A percentile compares a stretch with the other conserved stretches of the same genome.
Conservation (phyloP, 2,888 invertebrate species). For the Leptothorax acervorum region DNA sequence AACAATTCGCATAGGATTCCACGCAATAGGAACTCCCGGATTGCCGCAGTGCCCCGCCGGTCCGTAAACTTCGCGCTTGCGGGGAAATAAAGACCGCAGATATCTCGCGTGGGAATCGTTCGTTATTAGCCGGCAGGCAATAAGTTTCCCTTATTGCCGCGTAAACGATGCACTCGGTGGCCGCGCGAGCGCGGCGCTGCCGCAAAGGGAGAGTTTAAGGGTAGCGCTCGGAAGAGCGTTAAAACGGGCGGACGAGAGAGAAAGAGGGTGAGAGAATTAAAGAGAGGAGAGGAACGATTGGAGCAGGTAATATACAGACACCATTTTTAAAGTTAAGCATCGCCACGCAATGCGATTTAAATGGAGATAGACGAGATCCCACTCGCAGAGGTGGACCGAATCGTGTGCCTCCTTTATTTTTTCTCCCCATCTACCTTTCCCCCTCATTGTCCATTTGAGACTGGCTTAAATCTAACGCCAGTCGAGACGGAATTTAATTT, state of each 20-base stretch:
- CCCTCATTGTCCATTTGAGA: slow-evolving; percentile 27
- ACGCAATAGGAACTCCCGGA: slow-evolving; percentile 53
- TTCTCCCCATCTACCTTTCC: slow-evolving; percentile 10
- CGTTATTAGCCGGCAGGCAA: slow-evolving; percentile 77
- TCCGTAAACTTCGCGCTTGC: slow-evolving; percentile 65
- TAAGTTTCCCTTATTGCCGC: slow-evolving; percentile 78
- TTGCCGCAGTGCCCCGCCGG: slow-evolving; percentile 53
- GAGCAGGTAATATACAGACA: slow-evolving; percentile 76
- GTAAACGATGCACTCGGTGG: slow-evolving; percentile 78
- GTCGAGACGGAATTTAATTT: slow-evolving; percentile 37
- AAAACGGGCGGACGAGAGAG: slow-evolving; percentile 30
- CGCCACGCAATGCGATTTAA: slow-evolving; percentile 79
- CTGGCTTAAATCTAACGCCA: slow-evolving; percentile 32
- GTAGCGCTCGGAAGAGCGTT: slow-evolving; percentile 38
- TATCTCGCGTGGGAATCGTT: slow-evolving; percentile 78
- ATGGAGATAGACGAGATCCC: slow-evolving; percentile 79
- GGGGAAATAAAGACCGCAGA: slow-evolving; percentile 72
- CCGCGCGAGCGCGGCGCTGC: slow-evolving; percentile 50
- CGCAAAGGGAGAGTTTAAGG: slow-evolving; percentile 68
- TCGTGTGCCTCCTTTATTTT: slow-evolving; percentile 20
- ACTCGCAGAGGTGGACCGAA: slow-evolving; percentile 66
- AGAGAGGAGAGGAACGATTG: slow-evolving; percentile 52
- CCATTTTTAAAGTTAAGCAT: slow-evolving; percentile 80
- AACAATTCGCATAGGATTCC: slow-evolving; percentile 55
- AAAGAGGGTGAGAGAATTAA: slow-evolving; percentile 30